Conservation (phyloP, 2,888 invertebrate species). For the Heliconius cydno region DNA sequence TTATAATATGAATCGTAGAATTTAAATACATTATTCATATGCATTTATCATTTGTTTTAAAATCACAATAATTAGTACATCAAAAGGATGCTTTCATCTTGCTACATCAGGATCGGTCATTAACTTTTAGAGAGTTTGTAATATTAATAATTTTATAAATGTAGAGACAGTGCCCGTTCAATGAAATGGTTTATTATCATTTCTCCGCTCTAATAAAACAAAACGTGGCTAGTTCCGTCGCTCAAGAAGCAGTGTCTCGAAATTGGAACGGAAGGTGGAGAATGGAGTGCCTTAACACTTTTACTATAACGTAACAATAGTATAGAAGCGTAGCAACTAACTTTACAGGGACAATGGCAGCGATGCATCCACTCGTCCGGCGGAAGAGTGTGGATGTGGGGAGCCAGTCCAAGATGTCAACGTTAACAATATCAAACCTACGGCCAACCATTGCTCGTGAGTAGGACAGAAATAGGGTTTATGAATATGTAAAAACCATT, state of each 20-base stretch:
- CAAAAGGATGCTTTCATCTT: not conserved
- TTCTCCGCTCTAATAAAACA: not conserved
- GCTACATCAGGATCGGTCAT: not conserved
- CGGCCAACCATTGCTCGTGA: slow-evolving; percentile 79
- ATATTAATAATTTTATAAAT: not conserved
- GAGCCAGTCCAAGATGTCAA: slow-evolving; percentile 52
- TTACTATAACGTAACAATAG: not conserved
- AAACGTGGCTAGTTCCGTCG: too few species aligned
- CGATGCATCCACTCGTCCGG: slow-evolving; percentile 77
- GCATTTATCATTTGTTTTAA: not conserved
- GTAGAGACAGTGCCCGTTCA: not conserved
- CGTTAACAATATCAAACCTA: slow-evolving; percentile 70
- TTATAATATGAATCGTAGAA: not conserved
- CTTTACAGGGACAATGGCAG: slow-evolving; percentile 81
- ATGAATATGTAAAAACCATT: slow-evolving; percentile 8
- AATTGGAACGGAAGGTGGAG: not conserved
- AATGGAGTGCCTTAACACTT: not conserved
- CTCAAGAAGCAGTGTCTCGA: not conserved
- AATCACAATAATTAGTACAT: not conserved
- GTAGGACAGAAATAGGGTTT: slow-evolving; percentile 53
- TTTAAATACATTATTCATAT: not conserved
- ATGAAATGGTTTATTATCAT: not conserved
- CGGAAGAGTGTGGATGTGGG: slow-evolving; percentile 72
- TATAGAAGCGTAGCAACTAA: slow-evolving; percentile 39
- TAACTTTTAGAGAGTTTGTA: not conserved